Evolutionary conservation across 1,140 invertebrate genomes (phyloP).

Genomic region (Sycobia sp.): DNA sequence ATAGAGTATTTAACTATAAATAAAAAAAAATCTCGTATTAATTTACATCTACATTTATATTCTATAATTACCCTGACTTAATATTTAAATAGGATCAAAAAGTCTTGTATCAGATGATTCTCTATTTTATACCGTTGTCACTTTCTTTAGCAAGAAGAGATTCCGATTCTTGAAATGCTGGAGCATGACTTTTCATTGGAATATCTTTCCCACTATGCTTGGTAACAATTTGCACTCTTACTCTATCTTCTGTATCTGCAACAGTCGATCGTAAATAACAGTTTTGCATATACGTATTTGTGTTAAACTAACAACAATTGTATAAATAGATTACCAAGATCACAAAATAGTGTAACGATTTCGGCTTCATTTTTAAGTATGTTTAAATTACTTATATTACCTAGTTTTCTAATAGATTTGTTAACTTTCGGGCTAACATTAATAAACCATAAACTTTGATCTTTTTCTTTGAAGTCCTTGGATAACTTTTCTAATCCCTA

Average conservation of each 20-base stretch:
- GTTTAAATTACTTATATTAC: slow-evolving; percentile 40
- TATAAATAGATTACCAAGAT: not conserved
- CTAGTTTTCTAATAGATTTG: slow-evolving; percentile 41
- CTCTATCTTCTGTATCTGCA: slow-evolving; percentile 22
- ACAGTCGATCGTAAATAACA: not conserved
- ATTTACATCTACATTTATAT: too few relatives aligned
- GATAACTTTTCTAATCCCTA: slow-evolving; percentile 55
- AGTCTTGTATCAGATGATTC: too few relatives aligned
- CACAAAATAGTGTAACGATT: slow-evolving; percentile 36
- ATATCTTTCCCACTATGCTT: slow-evolving; percentile 14
- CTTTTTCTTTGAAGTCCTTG: slow-evolving; percentile 46
- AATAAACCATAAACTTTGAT: slow-evolving; percentile 51
- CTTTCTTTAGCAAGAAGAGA: slow-evolving; percentile 17
- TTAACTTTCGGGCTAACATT: slow-evolving; percentile 44
- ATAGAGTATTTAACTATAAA: too few relatives aligned
- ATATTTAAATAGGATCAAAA: not conserved
- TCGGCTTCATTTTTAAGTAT: slow-evolving; percentile 45
- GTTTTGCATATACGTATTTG: not conserved
- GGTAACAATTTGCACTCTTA: slow-evolving; percentile 15
- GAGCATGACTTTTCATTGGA: slow-evolving; percentile 3
- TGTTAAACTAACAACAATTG: not conserved
- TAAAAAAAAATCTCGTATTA: too few relatives aligned
- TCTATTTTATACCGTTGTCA: not conserved
- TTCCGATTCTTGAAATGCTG: slow-evolving; percentile 2
- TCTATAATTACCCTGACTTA: not conserved